Evolutionary conservation across 53 echinoderm and acorn worm species (phyloP), one percentile per base, ranked within the genome.

Genomic region (Luidia sarsii): DNA sequence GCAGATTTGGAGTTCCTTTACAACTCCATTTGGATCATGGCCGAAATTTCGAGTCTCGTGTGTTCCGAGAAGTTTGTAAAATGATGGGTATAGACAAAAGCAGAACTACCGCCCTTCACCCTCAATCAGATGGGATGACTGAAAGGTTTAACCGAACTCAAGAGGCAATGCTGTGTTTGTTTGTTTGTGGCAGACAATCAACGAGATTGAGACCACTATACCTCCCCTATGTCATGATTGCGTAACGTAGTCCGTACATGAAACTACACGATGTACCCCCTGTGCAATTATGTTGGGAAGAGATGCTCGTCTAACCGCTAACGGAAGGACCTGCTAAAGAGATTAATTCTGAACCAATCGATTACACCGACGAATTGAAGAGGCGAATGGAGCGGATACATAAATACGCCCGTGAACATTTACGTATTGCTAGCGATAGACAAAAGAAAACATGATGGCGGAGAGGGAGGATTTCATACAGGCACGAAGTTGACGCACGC

Each of bases 121-220:
- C 84, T 3, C 84, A 84, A 73, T 48, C 72, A 13, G 71, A 84
- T 33, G 84, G 84, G 0, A 84, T 73, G 84, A 62, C 74, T 19
- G 84, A 84, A 28, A 20, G 84, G 16, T 60, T 60, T 4, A 84
- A 84, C 28, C 19, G 71, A 48, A 71, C 62, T 2, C 30, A 73
- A 5, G 52, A 85, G 30, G 41, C 41, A 5, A 75, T 77, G 85
- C 20, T 85, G n/a, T n/a, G n/a, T n/a, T n/a, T 48, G 75, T 5
- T 61, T 37, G 48, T 24, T 52, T 60, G 83, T 83, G 19, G 45
- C n/a, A 19, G 34, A 45, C 1, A 68, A 62, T 8, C 73, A 84
- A n/a, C 29, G 64, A 48, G 72, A 61, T 35, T 63, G 33, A 27
- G 62, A 67, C 53, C 22, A 13, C 15, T 38, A 50, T 27, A n/a